A percentile compares a stretch with the other conserved stretches of the same genome.
These are phyloP conservation scores for Betta splendens DNA, from an alignment of 2,797 vertebrate genomes.

Conservation along the genomic window DNA sequence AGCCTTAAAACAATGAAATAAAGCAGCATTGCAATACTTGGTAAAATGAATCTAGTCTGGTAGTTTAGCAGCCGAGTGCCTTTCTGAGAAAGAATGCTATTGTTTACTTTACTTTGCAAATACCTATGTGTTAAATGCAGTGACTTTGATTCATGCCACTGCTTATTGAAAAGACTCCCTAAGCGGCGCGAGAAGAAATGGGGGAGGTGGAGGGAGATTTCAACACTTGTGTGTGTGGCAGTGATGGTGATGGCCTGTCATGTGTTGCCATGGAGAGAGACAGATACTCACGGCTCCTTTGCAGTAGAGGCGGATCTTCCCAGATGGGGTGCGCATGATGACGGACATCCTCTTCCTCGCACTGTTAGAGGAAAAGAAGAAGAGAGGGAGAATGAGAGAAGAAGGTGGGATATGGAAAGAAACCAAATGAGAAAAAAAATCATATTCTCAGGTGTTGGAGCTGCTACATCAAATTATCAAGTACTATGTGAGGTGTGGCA, in stretches of 20 bases:
- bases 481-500: conserved; percentile 22
- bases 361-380: conserved; percentile 79
- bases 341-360: conserved; percentile 98
- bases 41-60: background rate
- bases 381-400: conserved; percentile 4
- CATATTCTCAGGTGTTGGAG: conserved; percentile 37
- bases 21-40: too few relatives aligned
- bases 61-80: background rate
- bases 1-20: too few relatives aligned
- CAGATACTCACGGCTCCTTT: conserved; percentile 97
- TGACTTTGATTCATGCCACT: conserved; percentile 21
- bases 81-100: conserved; percentile 9
- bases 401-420: conserved; percentile 10
- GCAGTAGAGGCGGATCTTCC: conserved; percentile 98
- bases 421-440: conserved; percentile 28
- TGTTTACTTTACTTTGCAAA: conserved; percentile 14
- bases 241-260: conserved; percentile 58
- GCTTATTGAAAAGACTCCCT: conserved; percentile 34
- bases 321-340: conserved; percentile 95
- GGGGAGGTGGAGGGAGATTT: conserved; percentile 10
- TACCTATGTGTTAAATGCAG: conserved; percentile 17
- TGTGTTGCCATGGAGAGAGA: conserved; percentile 81
- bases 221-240: conserved; percentile 15
- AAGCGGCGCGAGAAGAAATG: conserved; percentile 36
- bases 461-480: conserved; percentile 38